Evolutionary conservation across 2,797 vertebrate species (phyloP).

Genomic region (Fundulus diaphanus): DNA sequence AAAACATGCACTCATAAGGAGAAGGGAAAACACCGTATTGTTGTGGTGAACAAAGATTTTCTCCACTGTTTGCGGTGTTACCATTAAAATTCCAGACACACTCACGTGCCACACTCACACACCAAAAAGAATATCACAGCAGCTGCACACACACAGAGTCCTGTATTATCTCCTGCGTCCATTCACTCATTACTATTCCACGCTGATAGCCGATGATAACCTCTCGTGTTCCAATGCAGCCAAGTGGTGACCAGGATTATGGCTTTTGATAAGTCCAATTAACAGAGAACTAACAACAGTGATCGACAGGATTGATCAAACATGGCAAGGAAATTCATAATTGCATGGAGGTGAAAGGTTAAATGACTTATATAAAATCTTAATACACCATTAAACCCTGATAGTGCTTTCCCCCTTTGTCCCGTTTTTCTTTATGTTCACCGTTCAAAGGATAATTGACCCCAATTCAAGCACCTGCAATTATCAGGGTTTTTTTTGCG

Average conservation of each 20-base stretch:
- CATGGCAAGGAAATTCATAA: conserved; percentile 58
- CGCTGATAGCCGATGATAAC: conserved; percentile 64
- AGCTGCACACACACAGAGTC: conserved; percentile 17
- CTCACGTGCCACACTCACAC: conserved; percentile 17
- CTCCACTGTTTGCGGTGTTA: conserved; percentile 26
- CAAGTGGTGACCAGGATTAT: conserved; percentile 44
- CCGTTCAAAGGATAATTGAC: conserved; percentile 43
- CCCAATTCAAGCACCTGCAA: conserved; percentile 23
- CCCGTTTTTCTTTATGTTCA: conserved; percentile 14
- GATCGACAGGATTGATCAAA: conserved; percentile 65
- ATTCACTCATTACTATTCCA: conserved; percentile 66
- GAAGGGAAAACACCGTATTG: background rate
- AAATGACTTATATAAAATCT: conserved; percentile 49
- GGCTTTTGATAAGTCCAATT: conserved; percentile 63
- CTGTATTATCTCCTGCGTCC: conserved; percentile 53
- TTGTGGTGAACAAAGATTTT: conserved; percentile 41
- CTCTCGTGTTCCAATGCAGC: conserved; percentile 42
- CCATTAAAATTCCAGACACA: conserved; percentile 54
- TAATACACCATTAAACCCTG: conserved; percentile 39
- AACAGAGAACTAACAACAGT: conserved; percentile 53
- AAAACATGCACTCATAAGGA: conserved; percentile 4
- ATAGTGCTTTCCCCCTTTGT: conserved; percentile 19
- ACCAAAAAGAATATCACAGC: conserved; percentile 16
- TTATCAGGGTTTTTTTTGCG: conserved; percentile 33
- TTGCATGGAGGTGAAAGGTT: conserved; percentile 65